Percentiles rank a stretch among this genome's conserved stretches.
These are phyloP conservation scores for Seriola dumerili DNA, from an alignment of 2,113 vertebrate genomes.

Conservation along the genomic window DNA sequence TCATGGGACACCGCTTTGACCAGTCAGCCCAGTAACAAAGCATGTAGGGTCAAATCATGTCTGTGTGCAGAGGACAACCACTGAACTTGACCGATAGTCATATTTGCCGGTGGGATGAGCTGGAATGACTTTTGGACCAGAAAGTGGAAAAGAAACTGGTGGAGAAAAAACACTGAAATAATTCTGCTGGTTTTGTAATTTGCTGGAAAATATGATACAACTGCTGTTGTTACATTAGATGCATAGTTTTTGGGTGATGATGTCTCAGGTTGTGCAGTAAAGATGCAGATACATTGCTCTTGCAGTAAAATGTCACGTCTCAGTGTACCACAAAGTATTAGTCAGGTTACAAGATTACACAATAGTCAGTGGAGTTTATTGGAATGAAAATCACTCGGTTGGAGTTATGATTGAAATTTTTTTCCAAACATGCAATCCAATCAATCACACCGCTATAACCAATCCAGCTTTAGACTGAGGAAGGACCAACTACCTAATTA, in stretches of 20 bases:
- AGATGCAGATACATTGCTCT: background rate
- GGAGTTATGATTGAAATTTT: background rate
- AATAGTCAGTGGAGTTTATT: background rate
- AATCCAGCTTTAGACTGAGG: no score
- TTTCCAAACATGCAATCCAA: no score
- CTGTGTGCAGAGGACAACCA: slow-evolving; percentile 27
- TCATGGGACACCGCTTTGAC: slow-evolving; percentile 70
- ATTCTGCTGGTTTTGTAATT: slow-evolving; percentile 5
- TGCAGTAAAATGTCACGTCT: background rate
- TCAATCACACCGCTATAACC: no score
- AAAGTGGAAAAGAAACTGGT: slow-evolving; percentile 44
- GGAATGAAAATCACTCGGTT: background rate
- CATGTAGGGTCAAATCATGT: slow-evolving; percentile 40
- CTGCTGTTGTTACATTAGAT: slow-evolving; percentile 1
- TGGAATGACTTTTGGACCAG: slow-evolving; percentile 46
- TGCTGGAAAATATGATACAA: slow-evolving; percentile 36
- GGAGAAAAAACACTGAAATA: slow-evolving; percentile 40
- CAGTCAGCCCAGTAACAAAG: slow-evolving; percentile 61
- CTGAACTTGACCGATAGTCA: slow-evolving; percentile 33
- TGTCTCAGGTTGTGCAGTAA: background rate
- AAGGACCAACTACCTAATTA: no score
- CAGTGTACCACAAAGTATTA: background rate
- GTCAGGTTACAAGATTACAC: background rate
- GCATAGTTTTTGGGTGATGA: slow-evolving; percentile 1
- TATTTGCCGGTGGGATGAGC: slow-evolving; percentile 26